A percentile compares a stretch with the other conserved stretches of the same genome.
These are phyloP conservation scores for Mastacembelus armatus DNA, from an alignment of 2,797 vertebrate species.

Conservation along the genomic window DNA sequence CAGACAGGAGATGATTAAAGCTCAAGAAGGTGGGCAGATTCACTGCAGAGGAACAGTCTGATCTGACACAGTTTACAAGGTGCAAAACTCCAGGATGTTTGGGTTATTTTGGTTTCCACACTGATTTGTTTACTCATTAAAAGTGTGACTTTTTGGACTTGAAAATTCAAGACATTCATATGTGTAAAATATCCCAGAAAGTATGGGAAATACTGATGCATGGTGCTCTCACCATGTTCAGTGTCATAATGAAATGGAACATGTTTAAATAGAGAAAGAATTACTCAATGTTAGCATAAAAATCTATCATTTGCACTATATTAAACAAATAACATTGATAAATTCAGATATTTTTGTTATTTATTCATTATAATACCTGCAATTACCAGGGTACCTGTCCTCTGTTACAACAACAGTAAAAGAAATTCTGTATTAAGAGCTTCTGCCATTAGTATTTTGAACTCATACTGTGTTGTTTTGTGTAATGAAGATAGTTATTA, in stretches of 20 bases:
- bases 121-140: constrained; percentile 31
- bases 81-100: constrained; percentile 20
- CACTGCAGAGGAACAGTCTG: constrained; percentile 7
- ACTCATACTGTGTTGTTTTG: too few relatives aligned
- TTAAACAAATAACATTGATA: not conserved
- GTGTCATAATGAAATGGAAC: not conserved
- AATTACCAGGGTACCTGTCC: not conserved
- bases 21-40: constrained; percentile 19
- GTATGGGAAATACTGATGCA: constrained; percentile 5
- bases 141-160: constrained; percentile 9
- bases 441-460: too few relatives aligned
- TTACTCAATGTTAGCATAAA: constrained; percentile 1
- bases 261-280: not conserved
- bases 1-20: constrained; percentile 46
- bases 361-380: not conserved
- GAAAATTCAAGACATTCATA: constrained; percentile 1
- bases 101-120: constrained; percentile 14
- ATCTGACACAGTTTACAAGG: constrained; percentile 7
- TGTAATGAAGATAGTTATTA: too few relatives aligned
- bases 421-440: not conserved
- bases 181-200: not conserved
- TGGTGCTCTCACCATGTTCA: not conserved
- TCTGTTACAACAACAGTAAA: not conserved
- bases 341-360: not conserved
- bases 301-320: not conserved